Evolutionary conservation across 2,888 invertebrate species (phyloP).

Genomic region (Neoaliturus tenellus): DNA sequence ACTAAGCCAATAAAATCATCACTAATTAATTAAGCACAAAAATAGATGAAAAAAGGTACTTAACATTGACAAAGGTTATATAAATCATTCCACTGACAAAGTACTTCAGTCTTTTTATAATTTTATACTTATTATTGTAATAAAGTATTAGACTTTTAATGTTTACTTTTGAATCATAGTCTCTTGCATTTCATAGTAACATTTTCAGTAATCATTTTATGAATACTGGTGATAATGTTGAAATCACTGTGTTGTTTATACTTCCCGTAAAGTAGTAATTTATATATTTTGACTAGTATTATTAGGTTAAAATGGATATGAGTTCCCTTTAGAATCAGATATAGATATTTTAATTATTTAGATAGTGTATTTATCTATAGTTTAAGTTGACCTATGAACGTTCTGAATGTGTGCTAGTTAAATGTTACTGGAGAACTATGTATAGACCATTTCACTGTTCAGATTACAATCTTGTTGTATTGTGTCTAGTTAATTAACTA

Average conservation of each 20-base stretch:
- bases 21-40: background rate
- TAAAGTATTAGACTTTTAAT: background rate
- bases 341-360: conserved; percentile 23
- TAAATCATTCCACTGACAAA: background rate
- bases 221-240: background rate
- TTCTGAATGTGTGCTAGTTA: conserved; percentile 39
- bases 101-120: background rate
- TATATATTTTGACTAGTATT: conserved; percentile 41
- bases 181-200: background rate
- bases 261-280: conserved; percentile 39
- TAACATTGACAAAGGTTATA: background rate
- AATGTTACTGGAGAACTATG: conserved; percentile 3
- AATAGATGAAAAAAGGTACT: background rate
- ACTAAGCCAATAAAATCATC: background rate
- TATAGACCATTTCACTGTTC: conserved; percentile 33
- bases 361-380: conserved; percentile 34
- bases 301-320: conserved; percentile 23
- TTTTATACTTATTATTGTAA: conserved; percentile 1
- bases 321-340: background rate
- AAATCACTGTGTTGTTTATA: conserved; percentile 16
- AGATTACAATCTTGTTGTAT: conserved; percentile 35
- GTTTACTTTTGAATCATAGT: too few relatives aligned
- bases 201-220: conserved; percentile 6
- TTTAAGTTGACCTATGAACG: conserved; percentile 44
- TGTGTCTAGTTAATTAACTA: conserved; percentile 40